Conservation (phyloP, 2,888 invertebrate genomes). For the Xylocampa areola region DNA sequence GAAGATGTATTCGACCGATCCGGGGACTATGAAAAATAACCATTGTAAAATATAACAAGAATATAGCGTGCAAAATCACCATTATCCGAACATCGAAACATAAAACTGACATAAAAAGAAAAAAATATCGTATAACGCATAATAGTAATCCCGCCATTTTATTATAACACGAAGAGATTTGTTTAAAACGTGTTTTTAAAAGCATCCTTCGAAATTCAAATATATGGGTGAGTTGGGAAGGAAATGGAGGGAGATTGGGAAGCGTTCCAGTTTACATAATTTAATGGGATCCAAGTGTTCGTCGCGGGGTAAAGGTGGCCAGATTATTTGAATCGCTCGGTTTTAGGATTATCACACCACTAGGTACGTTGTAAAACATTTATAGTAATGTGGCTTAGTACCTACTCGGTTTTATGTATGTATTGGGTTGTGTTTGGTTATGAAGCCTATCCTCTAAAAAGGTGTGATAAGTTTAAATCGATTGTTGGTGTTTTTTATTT, state of each 20-base stretch:
- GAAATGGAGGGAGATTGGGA: conserved; percentile 27
- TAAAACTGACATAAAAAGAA: conserved; percentile 4
- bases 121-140: background rate
- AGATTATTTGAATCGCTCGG: conserved; percentile 45
- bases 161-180: conserved; percentile 33
- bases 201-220: conserved; percentile 39
- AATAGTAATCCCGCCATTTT: conserved; percentile 18
- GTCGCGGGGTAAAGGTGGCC: conserved; percentile 35
- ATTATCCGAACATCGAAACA: conserved; percentile 1
- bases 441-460: too few relatives aligned
- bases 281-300: conserved; percentile 51
- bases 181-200: conserved; percentile 42
- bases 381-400: too few relatives aligned
- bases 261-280: conserved; percentile 57
- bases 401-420: too few relatives aligned
- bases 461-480: too few relatives aligned
- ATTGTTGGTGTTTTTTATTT: too few relatives aligned
- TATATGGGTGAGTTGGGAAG: conserved; percentile 29
- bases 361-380: too few relatives aligned
- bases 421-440: too few relatives aligned
- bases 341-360: conserved; percentile 24
- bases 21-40: too few relatives aligned
- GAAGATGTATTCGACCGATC: too few relatives aligned
- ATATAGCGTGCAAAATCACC: background rate
- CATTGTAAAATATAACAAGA: conserved; percentile 2